phyloP scores from a whole-genome alignment of 1,140 invertebrate genomes.

The Carposina sasakii region DNA sequence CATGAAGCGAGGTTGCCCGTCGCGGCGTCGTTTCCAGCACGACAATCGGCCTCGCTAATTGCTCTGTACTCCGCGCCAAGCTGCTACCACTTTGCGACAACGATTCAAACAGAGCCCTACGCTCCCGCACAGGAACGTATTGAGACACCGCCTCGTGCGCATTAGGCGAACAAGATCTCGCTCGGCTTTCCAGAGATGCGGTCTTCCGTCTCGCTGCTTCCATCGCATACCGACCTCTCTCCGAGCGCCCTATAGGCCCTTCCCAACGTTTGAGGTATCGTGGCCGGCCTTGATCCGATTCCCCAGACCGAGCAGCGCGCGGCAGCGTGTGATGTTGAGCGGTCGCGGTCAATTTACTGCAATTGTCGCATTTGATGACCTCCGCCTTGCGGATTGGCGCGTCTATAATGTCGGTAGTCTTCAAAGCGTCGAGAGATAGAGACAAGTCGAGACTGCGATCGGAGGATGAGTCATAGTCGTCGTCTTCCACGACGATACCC shows the following conservation, averaged over 20 bases:
- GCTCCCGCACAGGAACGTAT: constrained; percentile 56
- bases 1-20: constrained; percentile 55
- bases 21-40: constrained; percentile 45
- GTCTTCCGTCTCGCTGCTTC: constrained; percentile 59
- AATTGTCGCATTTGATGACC: constrained; percentile 62
- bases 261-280: constrained; percentile 65
- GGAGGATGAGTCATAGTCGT: constrained; percentile 70
- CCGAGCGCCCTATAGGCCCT: constrained; percentile 48
- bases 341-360: constrained; percentile 52
- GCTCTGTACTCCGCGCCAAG: constrained; percentile 57
- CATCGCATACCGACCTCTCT: constrained; percentile 48
- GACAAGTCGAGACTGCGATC: constrained; percentile 65
- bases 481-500: constrained; percentile 69
- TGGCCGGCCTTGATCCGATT: constrained; percentile 51
- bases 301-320: constrained; percentile 44
- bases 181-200: constrained; percentile 51
- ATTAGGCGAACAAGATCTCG: constrained; percentile 61
- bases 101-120: constrained; percentile 58
- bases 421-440: constrained; percentile 58
- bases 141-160: constrained; percentile 53
- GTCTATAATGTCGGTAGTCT: constrained; percentile 53
- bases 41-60: constrained; percentile 42
- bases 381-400: constrained; percentile 50
- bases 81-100: constrained; percentile 47
- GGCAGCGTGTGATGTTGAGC: constrained; percentile 59